Base-by-base conservation (phyloP, 2,888 invertebrate species). In the Rutpela maculata region DNA sequence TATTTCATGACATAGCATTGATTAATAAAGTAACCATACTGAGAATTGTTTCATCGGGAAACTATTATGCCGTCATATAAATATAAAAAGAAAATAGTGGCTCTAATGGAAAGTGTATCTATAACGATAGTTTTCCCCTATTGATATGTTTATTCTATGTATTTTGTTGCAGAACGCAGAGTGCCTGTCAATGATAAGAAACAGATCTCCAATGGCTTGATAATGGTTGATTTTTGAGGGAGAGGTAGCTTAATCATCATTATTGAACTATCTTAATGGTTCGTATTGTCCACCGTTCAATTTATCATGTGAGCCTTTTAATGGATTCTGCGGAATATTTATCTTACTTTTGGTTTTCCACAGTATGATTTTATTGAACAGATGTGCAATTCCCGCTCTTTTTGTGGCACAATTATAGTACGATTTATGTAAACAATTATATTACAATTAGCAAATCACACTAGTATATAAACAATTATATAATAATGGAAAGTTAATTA, bases 251-350 rank as follows among this genome's bases (percentile, higher is more conserved):
- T 88, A 89, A 89, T 89, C 89, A 89, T 89, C 89, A 87, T 89
- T 89, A 89, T 89, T 89, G 89, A 88, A 87, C 85, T 81, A 86
- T 87, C 88, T 87, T 89, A 89, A 89, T 89, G 89, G 89, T 88
- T 86, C 86, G 87, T 87, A 88, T 89, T 89, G 89, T 89, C 89
- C 89, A 88, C 87, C 86, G 85, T 85, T 86, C 88, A 84, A 89
- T 89, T 86, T 88, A 88, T 88, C 88, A 88, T 84, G 81, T 66
- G 80, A 77, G 85, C 83, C 83, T 83, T 83, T 84, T 88, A 88
- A 88, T 89, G 88, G 88, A 87, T 86, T 85, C 83, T 84, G 85
- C 82, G 80, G 80, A 86, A 84, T 86, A 85, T 85, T 85, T 85
- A 85, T 85, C 85, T 85, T 83, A 82, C 78, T 85, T 84, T 85